Conservation (phyloP, 2,797 vertebrate species). For the Sorex maritimensis region DNA sequence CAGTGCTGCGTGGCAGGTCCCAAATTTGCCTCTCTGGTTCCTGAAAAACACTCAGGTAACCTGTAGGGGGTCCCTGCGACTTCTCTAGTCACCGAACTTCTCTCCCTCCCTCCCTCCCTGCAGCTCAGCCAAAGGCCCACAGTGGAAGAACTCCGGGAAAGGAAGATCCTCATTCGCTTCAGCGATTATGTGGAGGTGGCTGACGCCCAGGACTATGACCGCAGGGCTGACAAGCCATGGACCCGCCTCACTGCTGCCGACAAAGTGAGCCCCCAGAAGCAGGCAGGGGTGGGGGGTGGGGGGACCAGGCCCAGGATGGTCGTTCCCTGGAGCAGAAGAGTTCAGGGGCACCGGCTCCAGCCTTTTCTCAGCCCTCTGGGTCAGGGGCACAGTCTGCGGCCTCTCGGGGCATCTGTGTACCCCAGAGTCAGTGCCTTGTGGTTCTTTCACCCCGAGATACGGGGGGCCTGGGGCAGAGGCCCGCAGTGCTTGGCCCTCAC, state of each 20-base stretch:
- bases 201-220: conserved; percentile 98
- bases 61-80: neutral
- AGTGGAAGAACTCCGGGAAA: conserved; percentile 97
- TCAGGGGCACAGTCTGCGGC: fast-evolving
- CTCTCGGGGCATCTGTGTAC: neutral
- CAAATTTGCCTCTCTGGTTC: neutral
- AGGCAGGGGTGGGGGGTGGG: fast-evolving
- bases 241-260: conserved; percentile 98
- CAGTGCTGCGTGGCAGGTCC: fast-evolving
- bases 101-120: conserved; percentile 26
- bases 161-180: conserved; percentile 99
- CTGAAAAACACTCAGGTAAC: fast-evolving
- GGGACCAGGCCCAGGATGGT: neutral
- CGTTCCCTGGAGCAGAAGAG: neutral
- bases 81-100: neutral
- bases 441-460: neutral
- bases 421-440: too few species aligned
- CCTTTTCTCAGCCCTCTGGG: fast-evolving
- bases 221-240: conserved; percentile 98
- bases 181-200: conserved; percentile 99
- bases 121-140: conserved; percentile 99
- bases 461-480: too few species aligned
- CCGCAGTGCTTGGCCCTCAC: too few species aligned
- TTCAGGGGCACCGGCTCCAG: fast-evolving
- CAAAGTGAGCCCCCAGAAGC: conserved; percentile 91